A percentile compares a stretch with the other conserved stretches of the same genome.
Evolutionary conservation across 2,888 invertebrate genomes (phyloP).

Genomic region (Troilus luridus): DNA sequence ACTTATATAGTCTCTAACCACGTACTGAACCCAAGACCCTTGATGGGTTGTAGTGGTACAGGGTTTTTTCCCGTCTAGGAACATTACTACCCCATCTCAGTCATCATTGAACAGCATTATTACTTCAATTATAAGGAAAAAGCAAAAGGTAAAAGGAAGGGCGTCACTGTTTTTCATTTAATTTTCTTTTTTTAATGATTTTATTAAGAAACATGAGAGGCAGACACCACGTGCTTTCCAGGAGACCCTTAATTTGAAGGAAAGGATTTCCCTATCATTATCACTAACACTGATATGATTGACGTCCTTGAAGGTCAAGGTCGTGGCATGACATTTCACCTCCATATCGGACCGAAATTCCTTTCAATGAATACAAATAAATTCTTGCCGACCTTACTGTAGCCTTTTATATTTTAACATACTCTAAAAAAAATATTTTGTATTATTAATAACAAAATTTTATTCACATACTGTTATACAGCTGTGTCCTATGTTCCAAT

Average conservation of each 20-base stretch:
- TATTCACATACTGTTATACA: too few relatives aligned
- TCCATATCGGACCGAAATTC: background rate
- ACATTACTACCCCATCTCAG: too few relatives aligned
- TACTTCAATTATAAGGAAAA: too few relatives aligned
- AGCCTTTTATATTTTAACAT: too few relatives aligned
- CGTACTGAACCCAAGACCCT: too few relatives aligned
- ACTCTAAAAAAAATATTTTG: too few relatives aligned
- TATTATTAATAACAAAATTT: too few relatives aligned
- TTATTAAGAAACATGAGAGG: background rate
- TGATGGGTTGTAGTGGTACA: too few relatives aligned
- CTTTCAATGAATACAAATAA: background rate
- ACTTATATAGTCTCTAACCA: too few relatives aligned
- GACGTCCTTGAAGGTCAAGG: background rate
- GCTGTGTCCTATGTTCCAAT: too few relatives aligned
- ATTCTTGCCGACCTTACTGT: background rate
- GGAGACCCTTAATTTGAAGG: background rate
- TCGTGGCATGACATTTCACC: background rate
- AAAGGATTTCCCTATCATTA: background rate
- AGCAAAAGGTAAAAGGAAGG: background rate
- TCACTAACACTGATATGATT: background rate
- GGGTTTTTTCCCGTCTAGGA: too few relatives aligned
- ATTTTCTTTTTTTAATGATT: background rate
- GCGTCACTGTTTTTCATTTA: background rate
- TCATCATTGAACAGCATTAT: too few relatives aligned
- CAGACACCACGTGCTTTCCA: background rate